phyloP scores from a whole-genome alignment of 2,888 invertebrate species.

The Toxonevra muliebris region DNA sequence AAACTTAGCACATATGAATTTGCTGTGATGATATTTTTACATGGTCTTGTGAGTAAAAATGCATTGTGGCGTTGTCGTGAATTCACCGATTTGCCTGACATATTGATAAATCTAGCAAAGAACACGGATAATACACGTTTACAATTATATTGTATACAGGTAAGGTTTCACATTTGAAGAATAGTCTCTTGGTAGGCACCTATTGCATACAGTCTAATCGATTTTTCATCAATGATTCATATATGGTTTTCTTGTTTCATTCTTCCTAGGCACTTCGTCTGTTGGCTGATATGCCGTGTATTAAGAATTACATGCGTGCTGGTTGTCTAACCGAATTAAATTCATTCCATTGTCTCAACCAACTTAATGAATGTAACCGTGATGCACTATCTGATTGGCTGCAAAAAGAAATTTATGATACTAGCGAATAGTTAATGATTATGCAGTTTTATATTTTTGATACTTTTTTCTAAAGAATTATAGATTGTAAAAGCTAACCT shows the following conservation, averaged over 20 bases:
- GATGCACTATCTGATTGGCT: conserved; percentile 51
- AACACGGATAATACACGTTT: conserved; percentile 43
- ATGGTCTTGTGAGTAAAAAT: conserved; percentile 51
- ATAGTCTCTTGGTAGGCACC: too few relatives aligned
- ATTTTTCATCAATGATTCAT: too few relatives aligned
- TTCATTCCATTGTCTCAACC: conserved; percentile 43
- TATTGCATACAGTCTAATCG: too few relatives aligned
- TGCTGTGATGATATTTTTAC: conserved; percentile 49
- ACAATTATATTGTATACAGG: conserved; percentile 57
- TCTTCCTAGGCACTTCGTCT: conserved; percentile 49
- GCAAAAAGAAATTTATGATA: conserved; percentile 47
- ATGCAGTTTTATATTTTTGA: too few relatives aligned
- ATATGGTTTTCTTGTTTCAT: not conserved
- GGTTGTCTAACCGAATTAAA: conserved; percentile 49
- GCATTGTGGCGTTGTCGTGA: conserved; percentile 58
- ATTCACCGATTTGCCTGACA: conserved; percentile 50
- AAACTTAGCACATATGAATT: conserved; percentile 46
- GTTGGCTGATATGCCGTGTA: conserved; percentile 57
- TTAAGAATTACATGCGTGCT: conserved; percentile 54
- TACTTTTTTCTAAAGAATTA: too few relatives aligned
- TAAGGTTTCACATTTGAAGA: conserved; percentile 22
- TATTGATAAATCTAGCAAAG: conserved; percentile 47
- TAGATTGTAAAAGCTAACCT: too few relatives aligned
- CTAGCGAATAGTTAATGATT: conserved; percentile 1
- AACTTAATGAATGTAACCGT: conserved; percentile 45